A percentile compares a stretch with the other conserved stretches of the same genome.
These are phyloP conservation scores for Mastomys natalensis DNA, from an alignment of 2,113 vertebrate species.

Conservation along the genomic window DNA sequence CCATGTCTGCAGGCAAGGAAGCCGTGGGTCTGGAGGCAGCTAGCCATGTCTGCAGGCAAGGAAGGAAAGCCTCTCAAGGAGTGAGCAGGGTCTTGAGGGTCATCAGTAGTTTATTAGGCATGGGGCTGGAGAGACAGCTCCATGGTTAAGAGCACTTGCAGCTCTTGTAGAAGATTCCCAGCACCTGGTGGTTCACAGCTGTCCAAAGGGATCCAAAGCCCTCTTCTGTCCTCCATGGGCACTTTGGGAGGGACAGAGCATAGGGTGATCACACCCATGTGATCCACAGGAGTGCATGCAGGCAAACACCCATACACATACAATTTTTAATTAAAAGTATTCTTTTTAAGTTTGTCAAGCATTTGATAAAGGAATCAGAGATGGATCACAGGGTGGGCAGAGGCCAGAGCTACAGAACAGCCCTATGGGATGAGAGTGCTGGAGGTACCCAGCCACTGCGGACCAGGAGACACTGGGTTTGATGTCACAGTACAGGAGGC, in stretches of 20 bases:
- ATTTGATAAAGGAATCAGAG: background rate
- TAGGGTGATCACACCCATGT: background rate
- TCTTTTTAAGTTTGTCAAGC: background rate
- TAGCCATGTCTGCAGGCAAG: background rate
- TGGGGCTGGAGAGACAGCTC: too few species aligned
- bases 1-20: background rate
- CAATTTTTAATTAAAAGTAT: background rate
- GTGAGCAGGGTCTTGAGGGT: background rate
- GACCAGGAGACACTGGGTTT: background rate
- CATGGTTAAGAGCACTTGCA: too few species aligned
- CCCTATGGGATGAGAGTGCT: rapidly evolving
- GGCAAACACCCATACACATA: background rate
- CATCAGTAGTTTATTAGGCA: too few species aligned
- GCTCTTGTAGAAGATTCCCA: too few species aligned
- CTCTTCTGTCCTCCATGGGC: background rate
- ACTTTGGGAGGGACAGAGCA: background rate
- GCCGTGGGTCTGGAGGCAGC: background rate
- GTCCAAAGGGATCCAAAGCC: background rate
- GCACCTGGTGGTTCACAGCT: background rate
- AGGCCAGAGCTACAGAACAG: background rate
- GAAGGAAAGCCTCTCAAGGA: background rate
- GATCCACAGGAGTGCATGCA: background rate
- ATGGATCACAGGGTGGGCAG: background rate
- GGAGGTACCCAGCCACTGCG: background rate
- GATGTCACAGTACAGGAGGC: background rate